Base-by-base conservation (phyloP, 2,113 vertebrate species). In the Nestor notabilis region DNA sequence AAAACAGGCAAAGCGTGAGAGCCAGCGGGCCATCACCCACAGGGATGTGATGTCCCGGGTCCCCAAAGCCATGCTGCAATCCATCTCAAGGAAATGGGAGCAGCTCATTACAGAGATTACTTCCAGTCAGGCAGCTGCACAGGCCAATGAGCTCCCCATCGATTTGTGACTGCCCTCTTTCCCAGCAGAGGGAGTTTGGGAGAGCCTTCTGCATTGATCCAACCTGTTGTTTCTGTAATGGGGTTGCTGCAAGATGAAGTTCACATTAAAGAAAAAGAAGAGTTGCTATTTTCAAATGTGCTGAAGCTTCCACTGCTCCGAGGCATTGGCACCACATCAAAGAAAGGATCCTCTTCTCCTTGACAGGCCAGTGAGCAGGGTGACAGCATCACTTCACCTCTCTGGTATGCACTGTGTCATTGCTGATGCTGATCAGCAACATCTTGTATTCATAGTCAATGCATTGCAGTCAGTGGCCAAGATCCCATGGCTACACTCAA, bases 111-210 rank as follows among this genome's bases (percentile, higher is more conserved):
- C 65, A 39, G n/a, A 31, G 8, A n/a, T 64, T 71, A 29, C 23
- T 87, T 93, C 84, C 81, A 91, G 72, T 23, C 71, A 74, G 41
- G 13, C 81, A 66, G 56, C 61, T 87, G 77, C 80, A 92, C 33
- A 21, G 52, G 31, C 44, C 58, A 56, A 1, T 3, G 35, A 87
- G 39, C 21, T 88, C 31, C 79, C 60, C 79, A 47, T 27, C 18
- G 90, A 71, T 75, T 83, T 47, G 75, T 56, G 28, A 13, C 69
- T 27, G 39, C 64, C 43, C 68, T 58, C 19, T 31, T 41, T 86
- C 83, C 77, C 90, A 89, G 85, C 55, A 75, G 35, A 87, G 68
- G 76, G 83, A 84, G 29, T 89, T 83, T 41, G 94, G 80, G 76
- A 83, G 82, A 69, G 53, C 21, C 28, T 83, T 47, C 88, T 63